A percentile compares a stretch with the other conserved stretches of the same genome.
Evolutionary conservation across 2,888 invertebrate genomes (phyloP).

Genomic region (Ctena decussata): DNA sequence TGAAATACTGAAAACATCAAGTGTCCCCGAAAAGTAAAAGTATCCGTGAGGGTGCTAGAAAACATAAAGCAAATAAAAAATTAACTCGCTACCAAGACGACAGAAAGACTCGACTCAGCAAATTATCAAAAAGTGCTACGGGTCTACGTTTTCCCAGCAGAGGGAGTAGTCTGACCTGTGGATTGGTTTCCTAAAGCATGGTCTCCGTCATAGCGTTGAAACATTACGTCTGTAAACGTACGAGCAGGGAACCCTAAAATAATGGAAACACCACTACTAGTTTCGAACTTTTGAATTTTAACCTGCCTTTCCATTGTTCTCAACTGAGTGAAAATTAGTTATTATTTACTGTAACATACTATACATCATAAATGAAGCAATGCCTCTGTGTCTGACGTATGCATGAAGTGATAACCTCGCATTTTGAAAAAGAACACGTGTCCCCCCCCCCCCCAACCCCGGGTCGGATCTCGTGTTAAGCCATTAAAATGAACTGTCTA

Average conservation of each 20-base stretch:
- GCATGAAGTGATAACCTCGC: no score
- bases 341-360: no score
- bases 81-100: slow-evolving; percentile 16
- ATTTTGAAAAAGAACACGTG: no score
- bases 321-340: no score
- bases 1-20: not conserved
- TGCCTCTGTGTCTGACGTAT: no score
- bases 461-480: no score
- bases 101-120: not conserved
- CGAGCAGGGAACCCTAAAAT: slow-evolving; percentile 58
- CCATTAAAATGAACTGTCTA: no score
- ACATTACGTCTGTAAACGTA: slow-evolving; percentile 58
- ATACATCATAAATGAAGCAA: no score
- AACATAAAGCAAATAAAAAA: slow-evolving; percentile 1
- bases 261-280: not conserved
- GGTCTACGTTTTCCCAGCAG: slow-evolving; percentile 46
- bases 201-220: slow-evolving; percentile 63
- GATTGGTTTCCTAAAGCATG: slow-evolving; percentile 56
- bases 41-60: slow-evolving; percentile 3
- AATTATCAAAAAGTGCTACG: slow-evolving; percentile 48
- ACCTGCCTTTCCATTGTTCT: no score
- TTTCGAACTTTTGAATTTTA: not conserved
- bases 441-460: no score
- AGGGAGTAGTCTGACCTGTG: slow-evolving; percentile 56
- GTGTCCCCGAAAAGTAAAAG: not conserved